Base-by-base conservation (phyloP, 2,113 vertebrate genomes). In the Thermophis baileyi region DNA sequence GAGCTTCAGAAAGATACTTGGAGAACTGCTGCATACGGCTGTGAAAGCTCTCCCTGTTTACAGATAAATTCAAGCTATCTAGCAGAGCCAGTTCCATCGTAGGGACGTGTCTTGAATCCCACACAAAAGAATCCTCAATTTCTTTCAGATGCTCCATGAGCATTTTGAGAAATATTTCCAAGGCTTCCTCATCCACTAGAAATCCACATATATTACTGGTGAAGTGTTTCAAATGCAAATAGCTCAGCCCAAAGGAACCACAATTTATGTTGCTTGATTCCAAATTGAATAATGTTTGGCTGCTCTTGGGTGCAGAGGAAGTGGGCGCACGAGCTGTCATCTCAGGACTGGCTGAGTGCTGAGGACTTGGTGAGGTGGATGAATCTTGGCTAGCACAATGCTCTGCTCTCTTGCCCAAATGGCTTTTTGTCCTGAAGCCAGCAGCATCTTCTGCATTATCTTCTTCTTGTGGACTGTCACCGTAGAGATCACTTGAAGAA, bases 1-100 rank as follows among this genome's bases (percentile, higher is more conserved):
- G 98, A 93, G 99, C 98, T 97, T 99, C 99, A 14, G 98, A 98
- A 12, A 98, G 98, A 93, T 98, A 97, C 93, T 99, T 99, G 92
- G 98, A 98, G 94, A 99, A 97, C 91, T 97, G 98, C 85, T 98
- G 97, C 27, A 99, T 96, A 0, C 98, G 98, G 60, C 96, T 92
- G 40, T 96, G 98, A 51, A 99, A 98, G 0, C 97, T 96, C 11
- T 98, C 98, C n/a, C 96, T 96, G 5, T 97, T 98, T 91, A 98
- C 97, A 0, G 98, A 98, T 95, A 98, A 97, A 94, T 97, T 98
- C 22, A 99, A 97, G 93, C 95, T 98, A 93, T 98, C 98, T 0
- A 95, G 96, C 47, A 97, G 95, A 92, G 98, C 97, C 0, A 96
- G 94, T 90, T 98, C 98, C 7, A 97, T 95, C 1, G 16, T 93